Percentiles rank a stretch among this genome's conserved stretches.
Conservation (phyloP, 2,113 vertebrate genomes). For the Choloepus hoffmanni region DNA sequence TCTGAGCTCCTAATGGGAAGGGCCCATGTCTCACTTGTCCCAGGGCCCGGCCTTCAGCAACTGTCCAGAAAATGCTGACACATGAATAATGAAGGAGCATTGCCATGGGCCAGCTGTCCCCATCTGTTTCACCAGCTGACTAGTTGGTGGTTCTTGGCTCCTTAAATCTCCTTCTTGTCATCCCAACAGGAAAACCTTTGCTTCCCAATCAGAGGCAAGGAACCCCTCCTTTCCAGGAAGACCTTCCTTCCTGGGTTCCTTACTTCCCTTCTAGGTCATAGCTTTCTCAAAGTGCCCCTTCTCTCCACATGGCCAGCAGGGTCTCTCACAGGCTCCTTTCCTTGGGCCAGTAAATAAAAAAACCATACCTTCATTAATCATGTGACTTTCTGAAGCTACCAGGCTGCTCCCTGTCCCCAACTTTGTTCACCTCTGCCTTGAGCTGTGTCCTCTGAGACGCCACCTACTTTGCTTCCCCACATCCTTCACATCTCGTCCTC, state of each 20-base stretch:
- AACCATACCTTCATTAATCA: neutral
- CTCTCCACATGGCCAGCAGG: neutral
- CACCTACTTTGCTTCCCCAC: neutral
- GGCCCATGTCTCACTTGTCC: slow-evolving; percentile 1
- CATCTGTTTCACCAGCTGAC: slow-evolving; percentile 74
- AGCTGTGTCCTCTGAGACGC: neutral
- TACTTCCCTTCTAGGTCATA: neutral
- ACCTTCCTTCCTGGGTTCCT: neutral
- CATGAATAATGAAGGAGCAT: slow-evolving; percentile 64
- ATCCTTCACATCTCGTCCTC: neutral
- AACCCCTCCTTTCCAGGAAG: neutral
- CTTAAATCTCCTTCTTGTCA: slow-evolving; percentile 35
- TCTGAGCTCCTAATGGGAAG: slow-evolving; percentile 36
- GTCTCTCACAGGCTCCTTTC: neutral
- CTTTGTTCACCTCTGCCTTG: neutral
- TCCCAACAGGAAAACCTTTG: slow-evolving; percentile 25
- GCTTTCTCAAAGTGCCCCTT: neutral
- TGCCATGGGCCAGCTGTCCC: slow-evolving; percentile 59
- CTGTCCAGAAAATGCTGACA: slow-evolving; percentile 67
- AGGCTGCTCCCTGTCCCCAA: rapidly evolving
- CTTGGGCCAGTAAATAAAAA: neutral
- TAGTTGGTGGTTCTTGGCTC: slow-evolving; percentile 54
- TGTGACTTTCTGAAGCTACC: neutral
- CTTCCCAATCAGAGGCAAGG: neutral
- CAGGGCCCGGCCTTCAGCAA: slow-evolving; percentile 45